Conservation (phyloP, 2,113 vertebrate species). For the Pseudopipra pipra region DNA sequence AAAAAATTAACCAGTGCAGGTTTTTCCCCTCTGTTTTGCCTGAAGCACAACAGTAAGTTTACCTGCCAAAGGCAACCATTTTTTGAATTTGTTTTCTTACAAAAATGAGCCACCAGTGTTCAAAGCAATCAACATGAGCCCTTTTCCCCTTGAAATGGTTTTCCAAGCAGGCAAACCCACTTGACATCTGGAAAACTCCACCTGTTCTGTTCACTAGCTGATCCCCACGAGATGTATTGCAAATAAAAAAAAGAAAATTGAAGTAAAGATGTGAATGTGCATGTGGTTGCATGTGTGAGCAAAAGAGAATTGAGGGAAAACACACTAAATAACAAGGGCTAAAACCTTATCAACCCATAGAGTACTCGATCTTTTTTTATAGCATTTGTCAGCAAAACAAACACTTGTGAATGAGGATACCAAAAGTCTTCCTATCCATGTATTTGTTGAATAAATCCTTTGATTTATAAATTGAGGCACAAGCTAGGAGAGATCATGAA, state of each 20-base stretch:
- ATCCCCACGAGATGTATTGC: neutral
- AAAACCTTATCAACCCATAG: neutral
- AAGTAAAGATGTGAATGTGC: neutral
- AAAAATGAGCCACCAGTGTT: neutral
- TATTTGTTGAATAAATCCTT: neutral
- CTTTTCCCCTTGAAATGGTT: neutral
- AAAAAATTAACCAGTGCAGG: conserved; percentile 31
- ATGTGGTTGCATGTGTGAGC: neutral
- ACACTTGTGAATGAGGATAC: neutral
- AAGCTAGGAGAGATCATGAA: neutral
- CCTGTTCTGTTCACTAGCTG: neutral
- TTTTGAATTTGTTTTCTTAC: conserved; percentile 6
- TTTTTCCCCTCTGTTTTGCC: conserved; percentile 35
- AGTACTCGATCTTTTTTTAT: fast-evolving
- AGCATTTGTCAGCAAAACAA: neutral
- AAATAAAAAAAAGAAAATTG: neutral
- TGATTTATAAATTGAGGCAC: neutral
- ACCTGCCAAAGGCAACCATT: conserved; percentile 49
- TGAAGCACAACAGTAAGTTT: conserved; percentile 59
- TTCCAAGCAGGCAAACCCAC: neutral
- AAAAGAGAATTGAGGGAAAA: neutral
- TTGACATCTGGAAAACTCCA: neutral
- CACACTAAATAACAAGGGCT: neutral
- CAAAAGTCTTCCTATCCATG: neutral
- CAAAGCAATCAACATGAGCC: neutral